These are phyloP conservation scores for Carassius auratus DNA, from an alignment of 2,113 vertebrate species.

Conservation along the genomic window DNA sequence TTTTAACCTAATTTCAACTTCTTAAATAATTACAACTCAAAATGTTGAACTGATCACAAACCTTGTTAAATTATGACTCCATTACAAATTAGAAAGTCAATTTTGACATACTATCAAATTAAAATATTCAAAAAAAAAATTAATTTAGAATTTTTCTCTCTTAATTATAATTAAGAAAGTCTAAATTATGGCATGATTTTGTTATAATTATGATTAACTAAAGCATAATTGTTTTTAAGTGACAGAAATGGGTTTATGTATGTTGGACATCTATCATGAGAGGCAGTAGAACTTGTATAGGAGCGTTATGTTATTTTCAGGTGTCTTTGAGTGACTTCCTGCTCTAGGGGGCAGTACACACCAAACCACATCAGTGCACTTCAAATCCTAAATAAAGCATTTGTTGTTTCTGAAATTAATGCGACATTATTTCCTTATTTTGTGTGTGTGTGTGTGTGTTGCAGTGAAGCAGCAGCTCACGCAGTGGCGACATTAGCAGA, in stretches of 20 bases:
- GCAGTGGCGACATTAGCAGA: slow-evolving; percentile 96
- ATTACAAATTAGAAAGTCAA: no score
- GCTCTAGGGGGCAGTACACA: slow-evolving; percentile 51
- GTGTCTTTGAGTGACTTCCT: neutral
- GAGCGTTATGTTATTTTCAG: neutral
- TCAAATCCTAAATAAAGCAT: neutral
- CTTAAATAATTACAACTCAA: no score
- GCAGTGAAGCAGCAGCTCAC: slow-evolving; percentile 95
- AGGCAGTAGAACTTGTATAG: neutral
- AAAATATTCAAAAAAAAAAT: no score
- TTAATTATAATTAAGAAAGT: no score
- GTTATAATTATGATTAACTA: neutral
- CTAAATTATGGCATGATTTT: no score
- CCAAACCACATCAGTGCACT: neutral
- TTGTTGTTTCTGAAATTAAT: neutral
- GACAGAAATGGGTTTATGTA: neutral
- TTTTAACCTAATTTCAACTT: no score
- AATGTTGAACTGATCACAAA: no score
- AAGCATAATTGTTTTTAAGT: neutral
- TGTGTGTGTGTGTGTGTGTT: slow-evolving; percentile 6
- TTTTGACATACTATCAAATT: no score
- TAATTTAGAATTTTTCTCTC: no score
- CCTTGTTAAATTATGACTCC: no score
- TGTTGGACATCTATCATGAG: neutral
- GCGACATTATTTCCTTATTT: slow-evolving; percentile 29